Percentiles rank a stretch among this genome's conserved stretches.
phyloP scores from a whole-genome alignment of 1,140 invertebrate genomes.

The Diprion similis region DNA sequence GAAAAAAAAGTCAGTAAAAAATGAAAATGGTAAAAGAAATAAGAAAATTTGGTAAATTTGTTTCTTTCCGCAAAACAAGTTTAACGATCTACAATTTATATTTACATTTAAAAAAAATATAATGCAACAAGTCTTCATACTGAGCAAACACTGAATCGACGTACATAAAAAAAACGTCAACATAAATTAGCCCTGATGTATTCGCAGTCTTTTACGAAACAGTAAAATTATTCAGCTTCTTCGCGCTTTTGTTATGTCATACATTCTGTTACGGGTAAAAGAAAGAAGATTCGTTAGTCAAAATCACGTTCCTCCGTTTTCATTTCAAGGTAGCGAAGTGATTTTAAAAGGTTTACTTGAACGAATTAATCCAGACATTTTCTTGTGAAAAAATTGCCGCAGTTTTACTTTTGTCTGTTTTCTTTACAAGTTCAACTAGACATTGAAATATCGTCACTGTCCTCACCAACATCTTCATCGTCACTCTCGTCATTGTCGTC shows the following conservation, averaged over 20 bases:
- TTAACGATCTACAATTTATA: background rate
- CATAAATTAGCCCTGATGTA: too few relatives aligned
- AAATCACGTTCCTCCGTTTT: too few relatives aligned
- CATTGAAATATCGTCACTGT: conserved; percentile 44
- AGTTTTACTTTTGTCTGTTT: background rate
- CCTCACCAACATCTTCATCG: background rate
- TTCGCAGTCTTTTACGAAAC: too few relatives aligned
- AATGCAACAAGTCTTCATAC: background rate
- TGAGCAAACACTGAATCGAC: too few relatives aligned
- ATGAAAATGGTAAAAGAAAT: background rate
- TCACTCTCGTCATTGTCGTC: background rate
- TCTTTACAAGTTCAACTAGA: conserved; percentile 41
- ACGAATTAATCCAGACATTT: background rate
- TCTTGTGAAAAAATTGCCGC: background rate
- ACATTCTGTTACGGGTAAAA: too few relatives aligned
- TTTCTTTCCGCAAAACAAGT: background rate
- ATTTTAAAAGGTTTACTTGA: background rate
- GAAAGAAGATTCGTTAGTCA: too few relatives aligned
- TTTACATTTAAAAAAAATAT: background rate
- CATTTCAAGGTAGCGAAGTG: background rate
- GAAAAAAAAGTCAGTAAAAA: background rate
- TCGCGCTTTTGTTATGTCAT: too few relatives aligned
- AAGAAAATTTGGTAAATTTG: too few relatives aligned
- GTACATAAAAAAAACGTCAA: too few relatives aligned
- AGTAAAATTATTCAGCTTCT: too few relatives aligned